Evolutionary conservation across 2,797 vertebrate genomes (phyloP).

Genomic region (Sardinella longiceps): DNA sequence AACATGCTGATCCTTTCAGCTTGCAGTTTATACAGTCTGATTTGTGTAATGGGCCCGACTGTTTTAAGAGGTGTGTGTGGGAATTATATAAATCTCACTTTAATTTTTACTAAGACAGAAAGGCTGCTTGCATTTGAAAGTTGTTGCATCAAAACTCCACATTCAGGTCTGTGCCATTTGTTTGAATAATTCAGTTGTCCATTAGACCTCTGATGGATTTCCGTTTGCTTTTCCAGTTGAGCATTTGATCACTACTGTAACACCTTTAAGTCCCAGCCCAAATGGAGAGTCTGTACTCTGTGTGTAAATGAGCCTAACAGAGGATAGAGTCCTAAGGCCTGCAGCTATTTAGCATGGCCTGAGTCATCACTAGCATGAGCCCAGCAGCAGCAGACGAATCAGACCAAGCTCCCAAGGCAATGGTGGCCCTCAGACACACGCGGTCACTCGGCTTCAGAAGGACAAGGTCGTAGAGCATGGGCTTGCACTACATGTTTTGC

Average conservation of each 20-base stretch:
- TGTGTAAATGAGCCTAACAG: neutral
- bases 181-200: slow-evolving; percentile 8
- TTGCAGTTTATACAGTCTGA: neutral
- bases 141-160: neutral
- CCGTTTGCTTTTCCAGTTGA: neutral
- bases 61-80: neutral
- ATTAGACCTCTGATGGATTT: neutral
- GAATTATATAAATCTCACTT: neutral
- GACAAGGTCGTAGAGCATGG: neutral
- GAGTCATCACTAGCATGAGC: neutral
- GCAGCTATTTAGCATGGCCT: neutral
- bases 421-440: neutral
- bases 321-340: neutral
- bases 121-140: neutral
- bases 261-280: neutral
- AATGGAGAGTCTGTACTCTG: neutral
- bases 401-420: neutral
- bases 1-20: neutral
- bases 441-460: neutral
- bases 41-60: neutral
- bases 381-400: neutral
- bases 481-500: neutral
- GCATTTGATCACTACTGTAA: neutral
- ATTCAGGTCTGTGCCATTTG: neutral
- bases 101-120: neutral